A percentile compares a stretch with the other conserved stretches of the same genome.
Conservation (phyloP, 2,797 vertebrate genomes). For the Schizopygopsis malacanthus region DNA sequence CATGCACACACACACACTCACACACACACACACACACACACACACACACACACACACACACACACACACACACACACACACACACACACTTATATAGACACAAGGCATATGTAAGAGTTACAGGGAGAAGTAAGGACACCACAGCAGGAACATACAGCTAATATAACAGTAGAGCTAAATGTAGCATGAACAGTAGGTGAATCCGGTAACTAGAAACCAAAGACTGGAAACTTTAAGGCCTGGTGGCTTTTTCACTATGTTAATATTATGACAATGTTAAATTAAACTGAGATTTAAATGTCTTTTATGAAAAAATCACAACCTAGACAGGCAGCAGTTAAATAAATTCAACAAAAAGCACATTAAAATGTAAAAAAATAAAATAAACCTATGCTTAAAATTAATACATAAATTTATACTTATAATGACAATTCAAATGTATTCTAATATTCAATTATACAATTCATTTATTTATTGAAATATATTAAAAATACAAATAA, state of each 20-base stretch:
- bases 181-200: conserved; percentile 30
- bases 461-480: background rate
- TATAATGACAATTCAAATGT: background rate
- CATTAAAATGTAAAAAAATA: background rate
- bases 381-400: background rate
- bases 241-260: background rate
- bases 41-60: conserved; percentile 52
- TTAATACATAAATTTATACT: background rate
- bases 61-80: conserved; percentile 51
- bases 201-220: background rate
- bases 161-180: conserved; percentile 42
- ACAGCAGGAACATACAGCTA: conserved; percentile 54
- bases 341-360: background rate
- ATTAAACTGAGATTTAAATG: background rate
- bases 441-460: background rate
- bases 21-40: conserved; percentile 48
- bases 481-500: background rate
- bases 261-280: background rate
- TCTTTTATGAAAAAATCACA: background rate
- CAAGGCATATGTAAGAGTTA: conserved; percentile 40
- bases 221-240: background rate
- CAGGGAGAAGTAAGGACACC: conserved; percentile 40
- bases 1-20: conserved; percentile 57
- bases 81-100: conserved; percentile 41
- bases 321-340: background rate